Percentiles rank a stretch among this genome's conserved stretches.
Evolutionary conservation across 2,888 invertebrate genomes (phyloP).

Genomic region (Drosophila crucigera): DNA sequence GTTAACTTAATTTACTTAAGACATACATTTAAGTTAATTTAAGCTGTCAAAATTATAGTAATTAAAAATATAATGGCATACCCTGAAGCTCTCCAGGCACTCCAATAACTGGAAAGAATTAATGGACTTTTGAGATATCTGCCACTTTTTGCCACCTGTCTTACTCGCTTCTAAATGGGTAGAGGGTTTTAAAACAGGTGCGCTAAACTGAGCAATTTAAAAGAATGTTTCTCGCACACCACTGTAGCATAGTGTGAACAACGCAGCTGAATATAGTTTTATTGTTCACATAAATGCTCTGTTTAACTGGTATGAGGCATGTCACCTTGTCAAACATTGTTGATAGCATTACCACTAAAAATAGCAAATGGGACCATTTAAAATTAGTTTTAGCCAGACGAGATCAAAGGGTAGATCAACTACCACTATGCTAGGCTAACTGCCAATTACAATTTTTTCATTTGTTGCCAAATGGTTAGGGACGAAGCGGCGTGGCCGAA

Average conservation of each 20-base stretch:
- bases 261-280: constrained; percentile 56
- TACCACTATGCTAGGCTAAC: constrained; percentile 45
- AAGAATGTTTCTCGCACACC: neutral
- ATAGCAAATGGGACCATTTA: constrained; percentile 19
- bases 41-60: neutral
- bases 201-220: neutral
- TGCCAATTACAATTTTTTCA: constrained; percentile 33
- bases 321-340: constrained; percentile 10
- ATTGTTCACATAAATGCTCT: constrained; percentile 46
- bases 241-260: constrained; percentile 3
- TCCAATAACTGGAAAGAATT: neutral
- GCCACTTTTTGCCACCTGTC: neutral
- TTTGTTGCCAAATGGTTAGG: neutral
- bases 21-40: neutral
- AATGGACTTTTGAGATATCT: neutral
- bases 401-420: constrained; percentile 48
- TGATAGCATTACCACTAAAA: constrained; percentile 12
- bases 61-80: neutral
- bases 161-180: neutral
- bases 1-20: neutral
- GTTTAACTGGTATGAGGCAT: constrained; percentile 52
- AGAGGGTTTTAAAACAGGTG: neutral
- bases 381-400: constrained; percentile 6
- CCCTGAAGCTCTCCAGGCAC: neutral
- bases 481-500: neutral